Evolutionary conservation across 2,113 vertebrate genomes (phyloP).

Genomic region (Myotis yumanensis): DNA sequence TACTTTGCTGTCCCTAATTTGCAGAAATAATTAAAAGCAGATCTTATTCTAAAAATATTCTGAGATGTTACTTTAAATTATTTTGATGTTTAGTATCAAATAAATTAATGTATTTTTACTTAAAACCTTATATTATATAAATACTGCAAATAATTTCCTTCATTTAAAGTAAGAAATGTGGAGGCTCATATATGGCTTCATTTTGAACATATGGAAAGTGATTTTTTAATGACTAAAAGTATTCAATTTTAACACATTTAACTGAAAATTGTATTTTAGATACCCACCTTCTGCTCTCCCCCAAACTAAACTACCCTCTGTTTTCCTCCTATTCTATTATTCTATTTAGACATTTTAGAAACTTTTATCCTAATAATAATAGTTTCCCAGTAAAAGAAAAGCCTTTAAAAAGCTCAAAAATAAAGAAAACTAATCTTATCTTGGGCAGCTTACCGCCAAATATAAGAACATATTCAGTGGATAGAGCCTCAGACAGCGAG

Average conservation of each 20-base stretch:
- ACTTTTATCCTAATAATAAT: conserved; percentile 35
- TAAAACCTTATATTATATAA: conserved; percentile 34
- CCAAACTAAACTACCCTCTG: background rate
- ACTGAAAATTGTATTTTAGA: background rate
- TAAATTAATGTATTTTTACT: background rate
- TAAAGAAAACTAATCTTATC: conserved; percentile 60
- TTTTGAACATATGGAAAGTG: background rate
- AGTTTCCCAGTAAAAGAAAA: background rate
- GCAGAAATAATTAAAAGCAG: conserved; percentile 1
- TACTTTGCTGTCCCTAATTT: conserved; percentile 28
- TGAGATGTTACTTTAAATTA: background rate
- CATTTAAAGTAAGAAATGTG: conserved; percentile 32
- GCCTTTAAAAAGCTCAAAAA: conserved; percentile 45
- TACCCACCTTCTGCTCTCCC: background rate
- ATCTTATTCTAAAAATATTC: conserved; percentile 49
- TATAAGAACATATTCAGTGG: conserved; percentile 53
- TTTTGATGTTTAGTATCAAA: conserved; percentile 51
- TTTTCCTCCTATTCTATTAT: conserved; percentile 21
- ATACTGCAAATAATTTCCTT: conserved; percentile 30
- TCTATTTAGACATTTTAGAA: conserved; percentile 41
- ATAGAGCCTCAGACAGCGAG: no score
- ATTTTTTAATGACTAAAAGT: conserved; percentile 33
- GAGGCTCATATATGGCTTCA: background rate
- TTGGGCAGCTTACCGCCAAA: conserved; percentile 55
- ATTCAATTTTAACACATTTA: conserved; percentile 40